Evolutionary conservation across 2,888 invertebrate species (phyloP), one percentile per base, ranked within the genome.

Genomic region (Chrysopilus asiliformis): DNA sequence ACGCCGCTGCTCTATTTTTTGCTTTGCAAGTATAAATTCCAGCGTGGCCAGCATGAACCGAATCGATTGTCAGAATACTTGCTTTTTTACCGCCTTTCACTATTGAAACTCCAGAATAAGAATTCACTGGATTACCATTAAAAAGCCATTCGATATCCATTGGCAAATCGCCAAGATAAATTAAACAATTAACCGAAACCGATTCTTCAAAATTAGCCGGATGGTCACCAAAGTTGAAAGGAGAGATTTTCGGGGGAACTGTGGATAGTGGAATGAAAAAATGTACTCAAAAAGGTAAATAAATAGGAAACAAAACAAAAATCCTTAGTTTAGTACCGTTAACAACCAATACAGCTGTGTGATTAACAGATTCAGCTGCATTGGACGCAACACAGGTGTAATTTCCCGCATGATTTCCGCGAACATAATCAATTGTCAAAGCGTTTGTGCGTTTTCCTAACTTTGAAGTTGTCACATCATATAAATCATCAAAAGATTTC

Each of bases 11-110:
- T 52, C 66, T 64, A 64, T 83, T 84, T 49, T 70, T 70, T 12
- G 79, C 83, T 41, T 70, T 66, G 60, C 85, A 85, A 32, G 79
- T 77, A 55, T 83, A 85, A 51, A 74, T 73, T 34, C 83, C 83
- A 47, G 75, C 75, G 60, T 83, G 79, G 36, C 66, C 68, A 53
- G 65, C 71, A 50, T 70, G 67, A 37, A 71, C 72, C 30, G 72
- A 69, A 57, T 74, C 73, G 50, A 76, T 72, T 45, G 72, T 69
- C 53, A 76, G 65, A 49, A 72, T 63, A 49, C 71, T 74, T 41
- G 71, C 71, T 53, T 72, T 69, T 53, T 71, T 66, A 46, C 74
- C 74, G 48, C 73, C 56, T 43, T 56, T 63, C 2, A 58, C 53
- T 28, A 62, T 66, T 27, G 68, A 56, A 26, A 68, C 54, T 43